Conservation (phyloP, 2,797 vertebrate species). For the Pangasius djambal region DNA sequence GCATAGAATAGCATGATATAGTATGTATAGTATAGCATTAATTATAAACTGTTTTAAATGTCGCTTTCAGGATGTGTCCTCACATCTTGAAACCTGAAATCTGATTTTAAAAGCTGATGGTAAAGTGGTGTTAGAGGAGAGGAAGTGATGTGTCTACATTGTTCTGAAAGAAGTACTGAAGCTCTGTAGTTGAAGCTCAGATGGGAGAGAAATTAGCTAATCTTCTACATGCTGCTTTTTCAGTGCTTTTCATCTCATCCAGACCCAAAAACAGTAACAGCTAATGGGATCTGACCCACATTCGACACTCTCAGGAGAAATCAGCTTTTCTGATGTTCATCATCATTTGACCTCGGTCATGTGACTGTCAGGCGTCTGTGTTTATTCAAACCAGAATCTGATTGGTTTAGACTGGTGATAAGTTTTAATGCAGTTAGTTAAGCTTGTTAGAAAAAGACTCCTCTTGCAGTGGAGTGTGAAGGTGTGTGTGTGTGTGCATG, state of each 20-base stretch:
- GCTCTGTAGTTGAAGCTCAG: background rate
- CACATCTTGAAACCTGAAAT: background rate
- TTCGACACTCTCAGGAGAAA: conserved; percentile 36
- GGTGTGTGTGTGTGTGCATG: background rate
- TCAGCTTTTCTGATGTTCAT: background rate
- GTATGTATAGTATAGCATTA: background rate
- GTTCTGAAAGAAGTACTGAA: conserved; percentile 1
- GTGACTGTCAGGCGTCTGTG: background rate
- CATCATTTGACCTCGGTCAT: conserved; percentile 14
- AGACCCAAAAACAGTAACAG: conserved; percentile 14
- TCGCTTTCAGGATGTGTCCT: background rate
- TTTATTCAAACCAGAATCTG: conserved; percentile 13
- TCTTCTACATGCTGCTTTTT: background rate
- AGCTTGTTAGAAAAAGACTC: conserved; percentile 4
- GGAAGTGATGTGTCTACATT: background rate
- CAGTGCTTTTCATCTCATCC: conserved; percentile 1
- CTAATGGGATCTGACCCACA: conserved; percentile 50
- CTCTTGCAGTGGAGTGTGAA: background rate
- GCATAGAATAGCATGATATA: background rate
- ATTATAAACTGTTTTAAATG: background rate
- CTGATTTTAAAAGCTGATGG: background rate
- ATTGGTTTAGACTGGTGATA: conserved; percentile 24
- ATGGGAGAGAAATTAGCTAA: background rate
- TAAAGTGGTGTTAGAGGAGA: background rate
- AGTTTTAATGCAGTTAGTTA: conserved; percentile 17